Base-by-base conservation (phyloP, 2,888 invertebrate species). In the Bruchidius siliquastri region DNA sequence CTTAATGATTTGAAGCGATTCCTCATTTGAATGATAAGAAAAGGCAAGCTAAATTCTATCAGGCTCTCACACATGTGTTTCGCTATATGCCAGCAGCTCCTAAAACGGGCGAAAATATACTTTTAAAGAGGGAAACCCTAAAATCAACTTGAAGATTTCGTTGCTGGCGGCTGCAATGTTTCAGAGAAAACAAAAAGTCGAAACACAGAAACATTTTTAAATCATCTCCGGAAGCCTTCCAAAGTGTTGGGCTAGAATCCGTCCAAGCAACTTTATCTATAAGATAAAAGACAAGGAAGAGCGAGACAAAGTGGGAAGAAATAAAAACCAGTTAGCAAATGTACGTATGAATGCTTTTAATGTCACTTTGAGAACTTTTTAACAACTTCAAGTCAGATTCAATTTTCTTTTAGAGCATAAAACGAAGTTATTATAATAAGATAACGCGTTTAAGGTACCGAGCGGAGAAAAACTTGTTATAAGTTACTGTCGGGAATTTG, bases 371-470 rank as follows among this genome's bases (percentile, higher is more conserved):
- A 77, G 79, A 83, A 83, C 79, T 83, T 83, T 80, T 80, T 81
- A 81, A 83, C 82, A 81, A 82, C 81, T 82, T 81, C 79, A 77
- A 78, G 79, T 82, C 79, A 82, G 81, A 83, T 82, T 83, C 81
- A 81, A 82, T 83, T 83, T 80, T 79, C 80, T 76, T 78, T 74
- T 78, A 79, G 79, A 79, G 79, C 77, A 79, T 81, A 76, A 82
- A 82, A 83, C 79, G 77, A 80, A 82, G 81, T 82, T 81, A 81
- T 80, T 76, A 77, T 81, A 83, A 83, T 80, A 81, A 81, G 82
- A 82, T 82, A 81, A 83, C 77, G 78, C 78, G 75, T 81, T 81
- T 80, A 80, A 76, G 76, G 76, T 76, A 79, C 78, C 13, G 49
- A 49, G 80, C 71, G 74, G 72, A 66, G 76, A 75, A 81, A 80